These are phyloP conservation scores for Globodera rostochiensis DNA, from an alignment of 1,140 invertebrate genomes.

Conservation along the genomic window DNA sequence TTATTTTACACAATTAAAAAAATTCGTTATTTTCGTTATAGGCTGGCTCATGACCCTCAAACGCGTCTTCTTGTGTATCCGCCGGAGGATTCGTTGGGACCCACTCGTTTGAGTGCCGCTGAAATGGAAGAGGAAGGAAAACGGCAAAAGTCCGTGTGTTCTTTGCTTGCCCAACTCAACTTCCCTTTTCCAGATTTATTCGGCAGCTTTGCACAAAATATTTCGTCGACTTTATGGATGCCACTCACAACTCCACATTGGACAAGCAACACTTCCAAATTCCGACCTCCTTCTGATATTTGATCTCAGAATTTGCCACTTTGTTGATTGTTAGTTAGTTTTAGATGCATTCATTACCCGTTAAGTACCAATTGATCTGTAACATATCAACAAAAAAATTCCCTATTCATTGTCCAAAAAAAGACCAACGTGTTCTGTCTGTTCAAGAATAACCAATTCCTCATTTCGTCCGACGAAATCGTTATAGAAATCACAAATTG, in stretches of 20 bases:
- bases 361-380: too few species aligned
- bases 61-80: constrained; percentile 14
- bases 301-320: not conserved
- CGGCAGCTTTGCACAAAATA: constrained; percentile 40
- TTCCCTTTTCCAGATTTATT: constrained; percentile 19
- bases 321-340: not conserved
- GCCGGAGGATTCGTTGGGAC: constrained; percentile 18
- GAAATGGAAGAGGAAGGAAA: not conserved
- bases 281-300: constrained; percentile 4
- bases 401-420: too few species aligned
- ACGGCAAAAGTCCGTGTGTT: not conserved
- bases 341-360: too few species aligned
- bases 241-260: constrained; percentile 24
- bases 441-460: too few species aligned
- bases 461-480: too few species aligned
- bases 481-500: too few species aligned
- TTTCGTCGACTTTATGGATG: constrained; percentile 33
- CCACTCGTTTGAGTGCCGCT: not conserved
- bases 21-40: not conserved
- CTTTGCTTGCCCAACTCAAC: not conserved
- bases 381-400: too few species aligned
- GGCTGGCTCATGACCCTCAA: constrained; percentile 18
- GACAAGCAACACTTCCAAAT: constrained; percentile 23
- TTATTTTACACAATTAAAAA: too few species aligned
- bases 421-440: too few species aligned